A percentile compares a stretch with the other conserved stretches of the same genome.
Conservation (phyloP, 2,113 vertebrate genomes). For the Chionodraco myersi region DNA sequence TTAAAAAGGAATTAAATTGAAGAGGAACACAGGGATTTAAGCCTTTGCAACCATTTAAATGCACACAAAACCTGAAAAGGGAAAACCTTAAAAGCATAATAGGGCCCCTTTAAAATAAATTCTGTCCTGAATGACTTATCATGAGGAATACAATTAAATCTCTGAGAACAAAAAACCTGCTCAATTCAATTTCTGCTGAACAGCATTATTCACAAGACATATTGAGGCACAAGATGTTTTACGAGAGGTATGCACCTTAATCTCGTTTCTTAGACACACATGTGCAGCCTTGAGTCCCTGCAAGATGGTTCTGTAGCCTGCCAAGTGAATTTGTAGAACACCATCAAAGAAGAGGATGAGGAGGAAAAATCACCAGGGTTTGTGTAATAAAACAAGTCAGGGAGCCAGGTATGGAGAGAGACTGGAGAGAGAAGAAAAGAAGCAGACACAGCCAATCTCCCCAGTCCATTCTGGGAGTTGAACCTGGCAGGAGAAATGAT, state of each 20-base stretch:
- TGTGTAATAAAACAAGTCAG: constrained; percentile 65
- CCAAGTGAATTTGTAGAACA: constrained; percentile 60
- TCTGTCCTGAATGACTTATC: constrained; percentile 4
- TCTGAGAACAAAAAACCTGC: constrained; percentile 7
- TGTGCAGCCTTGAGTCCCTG: constrained; percentile 34
- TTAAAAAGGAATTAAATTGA: too few species aligned
- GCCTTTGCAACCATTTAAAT: too few species aligned
- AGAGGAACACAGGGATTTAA: too few species aligned
- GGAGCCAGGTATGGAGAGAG: constrained; percentile 54
- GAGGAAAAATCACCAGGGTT: constrained; percentile 58
- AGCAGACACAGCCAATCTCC: constrained; percentile 71
- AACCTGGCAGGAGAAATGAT: constrained; percentile 80
- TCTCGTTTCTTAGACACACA: constrained; percentile 53
- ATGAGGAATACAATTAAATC: constrained; percentile 15
- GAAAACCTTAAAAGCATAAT: too few species aligned
- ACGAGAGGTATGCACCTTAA: constrained; percentile 50
- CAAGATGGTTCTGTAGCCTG: constrained; percentile 30
- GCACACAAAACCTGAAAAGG: too few species aligned
- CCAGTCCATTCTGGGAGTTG: constrained; percentile 79
- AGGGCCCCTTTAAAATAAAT: not conserved
- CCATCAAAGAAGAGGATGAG: constrained; percentile 69
- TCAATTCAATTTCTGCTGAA: constrained; percentile 22
- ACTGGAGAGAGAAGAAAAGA: constrained; percentile 49
- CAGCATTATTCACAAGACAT: not conserved
- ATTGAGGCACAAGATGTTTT: constrained; percentile 38